Evolutionary conservation across 1,140 invertebrate genomes (phyloP).

Genomic region (Tetramorium alpestre): DNA sequence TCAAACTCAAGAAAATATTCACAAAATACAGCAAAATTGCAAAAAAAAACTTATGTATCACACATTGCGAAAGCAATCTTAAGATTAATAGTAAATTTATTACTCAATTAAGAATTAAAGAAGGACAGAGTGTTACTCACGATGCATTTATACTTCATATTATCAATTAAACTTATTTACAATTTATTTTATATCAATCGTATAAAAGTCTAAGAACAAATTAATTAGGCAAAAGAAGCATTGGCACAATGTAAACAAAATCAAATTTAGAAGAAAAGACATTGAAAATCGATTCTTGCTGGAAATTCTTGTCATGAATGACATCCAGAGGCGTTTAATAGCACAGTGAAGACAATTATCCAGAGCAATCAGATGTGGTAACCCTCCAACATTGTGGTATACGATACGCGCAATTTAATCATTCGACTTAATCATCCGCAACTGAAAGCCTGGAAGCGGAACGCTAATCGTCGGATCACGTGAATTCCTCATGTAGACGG

Average conservation of each 20-base stretch:
- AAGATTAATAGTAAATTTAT: neutral
- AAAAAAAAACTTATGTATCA: neutral
- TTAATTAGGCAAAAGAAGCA: neutral
- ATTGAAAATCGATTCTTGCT: neutral
- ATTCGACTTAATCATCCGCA: constrained; percentile 46
- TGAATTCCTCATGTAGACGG: neutral
- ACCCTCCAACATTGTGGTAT: neutral
- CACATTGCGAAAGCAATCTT: neutral
- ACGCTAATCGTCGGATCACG: constrained; percentile 22
- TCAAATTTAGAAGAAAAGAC: neutral
- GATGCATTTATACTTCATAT: neutral
- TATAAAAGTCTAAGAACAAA: neutral
- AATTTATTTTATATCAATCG: neutral
- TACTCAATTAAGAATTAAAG: neutral
- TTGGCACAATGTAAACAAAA: neutral
- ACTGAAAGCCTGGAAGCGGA: constrained; percentile 23
- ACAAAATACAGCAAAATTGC: neutral
- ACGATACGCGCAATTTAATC: constrained; percentile 46
- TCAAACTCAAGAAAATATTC: neutral
- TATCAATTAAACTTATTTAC: neutral
- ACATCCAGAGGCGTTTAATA: neutral
- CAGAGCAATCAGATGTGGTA: constrained; percentile 31
- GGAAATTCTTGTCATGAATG: neutral
- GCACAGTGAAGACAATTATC: constrained; percentile 14
- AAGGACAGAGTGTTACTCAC: neutral